Evolutionary conservation across 2,797 vertebrate species (phyloP).

Genomic region (Lacerta bilineata): DNA sequence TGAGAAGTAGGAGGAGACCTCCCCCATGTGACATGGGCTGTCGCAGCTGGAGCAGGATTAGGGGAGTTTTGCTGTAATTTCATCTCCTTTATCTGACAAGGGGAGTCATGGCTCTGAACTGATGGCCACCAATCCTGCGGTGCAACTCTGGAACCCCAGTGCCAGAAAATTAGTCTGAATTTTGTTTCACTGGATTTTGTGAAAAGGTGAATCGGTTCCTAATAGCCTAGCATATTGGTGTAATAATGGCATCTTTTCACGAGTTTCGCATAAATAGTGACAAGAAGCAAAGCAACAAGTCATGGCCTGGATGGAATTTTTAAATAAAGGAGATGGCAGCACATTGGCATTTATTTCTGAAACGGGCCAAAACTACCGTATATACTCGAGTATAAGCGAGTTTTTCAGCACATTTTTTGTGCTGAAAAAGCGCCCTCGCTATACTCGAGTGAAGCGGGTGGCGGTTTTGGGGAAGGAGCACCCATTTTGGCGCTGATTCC

Average conservation of each 20-base stretch:
- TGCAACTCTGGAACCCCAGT: no score
- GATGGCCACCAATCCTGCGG: no score
- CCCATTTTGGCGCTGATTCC: no score
- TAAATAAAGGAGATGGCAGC: neutral
- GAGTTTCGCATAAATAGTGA: neutral
- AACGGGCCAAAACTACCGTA: no score
- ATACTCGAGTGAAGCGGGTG: no score
- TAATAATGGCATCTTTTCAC: neutral
- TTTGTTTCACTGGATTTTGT: slow-evolving; percentile 41
- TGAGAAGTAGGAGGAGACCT: no score
- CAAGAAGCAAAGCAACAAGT: rapidly evolving
- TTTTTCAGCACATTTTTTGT: no score
- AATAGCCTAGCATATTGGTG: neutral
- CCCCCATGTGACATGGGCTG: slow-evolving; percentile 52
- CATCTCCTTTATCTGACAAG: slow-evolving; percentile 68
- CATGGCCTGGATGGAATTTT: neutral
- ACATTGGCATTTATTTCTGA: neutral
- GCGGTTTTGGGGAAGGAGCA: no score
- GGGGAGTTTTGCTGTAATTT: slow-evolving; percentile 58
- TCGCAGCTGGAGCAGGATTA: slow-evolving; percentile 72
- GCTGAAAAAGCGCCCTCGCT: no score
- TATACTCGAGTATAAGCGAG: no score
- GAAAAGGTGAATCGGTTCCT: slow-evolving; percentile 68
- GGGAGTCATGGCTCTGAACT: slow-evolving; percentile 62
- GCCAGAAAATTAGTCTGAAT: slow-evolving; percentile 64